Base-by-base conservation (phyloP, 2,113 vertebrate species). In the Hystrix brachyura region DNA sequence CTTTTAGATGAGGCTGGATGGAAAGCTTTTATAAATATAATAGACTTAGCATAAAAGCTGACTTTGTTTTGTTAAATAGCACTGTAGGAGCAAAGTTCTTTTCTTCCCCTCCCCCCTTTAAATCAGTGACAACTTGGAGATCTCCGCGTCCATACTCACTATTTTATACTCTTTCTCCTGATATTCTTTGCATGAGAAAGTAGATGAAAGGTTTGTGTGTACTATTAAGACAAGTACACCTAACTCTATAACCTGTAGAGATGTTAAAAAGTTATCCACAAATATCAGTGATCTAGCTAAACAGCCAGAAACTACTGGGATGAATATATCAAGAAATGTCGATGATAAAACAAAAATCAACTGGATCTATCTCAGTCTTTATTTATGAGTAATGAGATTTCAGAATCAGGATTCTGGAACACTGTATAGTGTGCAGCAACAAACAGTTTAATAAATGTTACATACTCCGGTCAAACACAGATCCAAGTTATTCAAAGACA, bases 311-410 rank as follows among this genome's bases (percentile, higher is more conserved):
- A 91, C 32, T 51, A 53, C 27, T 51, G 57, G 18, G 72, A 91
- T 65, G 81, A 84, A 91, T 74, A 21, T 38, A 59, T 62, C 51
- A 87, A 65, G 46, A 94, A 81, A 94, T 92, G 59, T 72, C 60
- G 88, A 13, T 17, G 55, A 86, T 67, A 11, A 81, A 83, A 89
- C 19, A 79, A 69, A 14, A 76, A 81, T 18, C 23, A 80, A 62
- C 4, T 43, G 18, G 46, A 65, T 85, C 78, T 91, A 79, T 38
- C 59, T 46, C 69, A 65, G 78, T 62, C 34, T 86, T 93, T 94
- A 85, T 62, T 72, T 72, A 86, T 34, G 9, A 95, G 43, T 18
- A 60, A 34, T 5, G 69, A 90, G n/a, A 97, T 65, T 89, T 92
- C 51, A 91, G 34, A 96, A 82, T 93, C 67, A 48, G 10, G 59